Conservation (phyloP, 2,797 vertebrate genomes). For the Galago senegalensis region DNA sequence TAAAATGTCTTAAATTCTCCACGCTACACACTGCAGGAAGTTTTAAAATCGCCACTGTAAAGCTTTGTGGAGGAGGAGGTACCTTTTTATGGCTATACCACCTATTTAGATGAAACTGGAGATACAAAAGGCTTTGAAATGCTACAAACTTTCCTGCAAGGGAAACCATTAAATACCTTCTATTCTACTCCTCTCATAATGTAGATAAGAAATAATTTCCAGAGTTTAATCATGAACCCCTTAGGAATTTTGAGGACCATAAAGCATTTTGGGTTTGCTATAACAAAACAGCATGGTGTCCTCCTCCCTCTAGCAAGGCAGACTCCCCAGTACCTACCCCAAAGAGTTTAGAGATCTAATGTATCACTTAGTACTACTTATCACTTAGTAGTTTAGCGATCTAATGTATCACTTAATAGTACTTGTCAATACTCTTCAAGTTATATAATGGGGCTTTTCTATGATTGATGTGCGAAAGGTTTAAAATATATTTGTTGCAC, state of each 20-base stretch:
- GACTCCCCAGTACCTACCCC: background rate
- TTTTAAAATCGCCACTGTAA: conserved; percentile 68
- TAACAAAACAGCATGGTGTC: conserved; percentile 66
- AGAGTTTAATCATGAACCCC: conserved; percentile 70
- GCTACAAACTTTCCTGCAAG: conserved; percentile 80
- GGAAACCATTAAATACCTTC: conserved; percentile 71
- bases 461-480: conserved; percentile 78
- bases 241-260: conserved; percentile 69
- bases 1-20: conserved; percentile 69
- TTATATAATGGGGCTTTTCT: conserved; percentile 77
- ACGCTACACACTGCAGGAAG: background rate
- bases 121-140: conserved; percentile 75
- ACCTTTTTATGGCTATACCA: conserved; percentile 78
- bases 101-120: conserved; percentile 80
- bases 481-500: conserved; percentile 84
- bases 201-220: conserved; percentile 67
- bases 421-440: conserved; percentile 69
- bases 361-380: conserved; percentile 45
- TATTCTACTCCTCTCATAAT: conserved; percentile 37
- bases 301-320: background rate
- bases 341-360: conserved; percentile 67
- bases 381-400: background rate
- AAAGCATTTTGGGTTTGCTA: conserved; percentile 77
- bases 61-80: conserved; percentile 73
- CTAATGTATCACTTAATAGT: conserved; percentile 49